Evolutionary conservation across 2,888 invertebrate species (phyloP).

Genomic region (Balanococcus diminutus): DNA sequence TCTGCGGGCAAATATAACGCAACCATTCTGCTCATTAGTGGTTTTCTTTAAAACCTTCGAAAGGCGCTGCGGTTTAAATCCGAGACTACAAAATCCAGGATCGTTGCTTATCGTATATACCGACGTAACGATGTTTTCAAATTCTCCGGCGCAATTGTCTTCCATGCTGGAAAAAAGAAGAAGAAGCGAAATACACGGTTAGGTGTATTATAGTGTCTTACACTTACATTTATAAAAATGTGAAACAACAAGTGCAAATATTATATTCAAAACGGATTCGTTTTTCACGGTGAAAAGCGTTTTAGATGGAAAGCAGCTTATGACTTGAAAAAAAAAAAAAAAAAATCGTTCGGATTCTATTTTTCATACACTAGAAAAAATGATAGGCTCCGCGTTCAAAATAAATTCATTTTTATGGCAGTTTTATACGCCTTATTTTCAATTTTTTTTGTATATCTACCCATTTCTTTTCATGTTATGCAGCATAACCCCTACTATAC

Average conservation of each 20-base stretch:
- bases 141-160: slow-evolving; percentile 23
- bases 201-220: neutral
- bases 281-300: neutral
- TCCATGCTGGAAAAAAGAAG: slow-evolving; percentile 1
- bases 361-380: neutral
- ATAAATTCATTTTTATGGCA: slow-evolving; percentile 4
- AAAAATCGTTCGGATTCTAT: slow-evolving; percentile 7
- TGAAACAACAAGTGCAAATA: slow-evolving; percentile 14
- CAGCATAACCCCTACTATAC: neutral
- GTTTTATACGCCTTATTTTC: neutral
- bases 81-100: slow-evolving; percentile 37
- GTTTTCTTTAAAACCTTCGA: slow-evolving; percentile 26
- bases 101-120: slow-evolving; percentile 50
- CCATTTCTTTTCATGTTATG: neutral
- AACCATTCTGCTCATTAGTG: neutral
- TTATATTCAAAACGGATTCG: neutral
- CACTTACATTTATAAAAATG: neutral
- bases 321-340: no score
- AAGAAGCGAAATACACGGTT: neutral
- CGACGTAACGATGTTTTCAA: slow-evolving; percentile 43
- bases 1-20: neutral
- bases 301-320: slow-evolving; percentile 22
- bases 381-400: neutral
- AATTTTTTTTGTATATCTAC: neutral
- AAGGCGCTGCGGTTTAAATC: slow-evolving; percentile 46